Evolutionary conservation across 2,113 vertebrate species (phyloP), one percentile per base, ranked within the genome.

Genomic region (Malurus elegans): DNA sequence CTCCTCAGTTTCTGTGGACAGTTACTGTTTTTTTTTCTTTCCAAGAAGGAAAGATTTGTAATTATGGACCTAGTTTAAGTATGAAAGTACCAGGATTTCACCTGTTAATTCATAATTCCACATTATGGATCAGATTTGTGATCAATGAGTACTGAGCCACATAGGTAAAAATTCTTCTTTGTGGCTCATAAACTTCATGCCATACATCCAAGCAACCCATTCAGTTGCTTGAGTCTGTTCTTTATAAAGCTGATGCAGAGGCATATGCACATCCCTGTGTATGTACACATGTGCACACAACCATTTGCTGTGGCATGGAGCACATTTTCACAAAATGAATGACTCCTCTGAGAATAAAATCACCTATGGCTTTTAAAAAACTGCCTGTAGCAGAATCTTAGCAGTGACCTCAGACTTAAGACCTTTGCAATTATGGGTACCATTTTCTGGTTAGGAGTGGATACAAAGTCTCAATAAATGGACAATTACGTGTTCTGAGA

Each of bases 331-430:
- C 51, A 42, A 45, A 88, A 66, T 40, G 18, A 76, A 86, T 54
- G 40, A 18, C 42, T 88, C 81, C 32, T 79, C 58, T 69, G 78
- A 86, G 92, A 71, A 58, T 71, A 80, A 84, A 95, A 92, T 84
- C 81, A 67, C 61, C 71, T 57, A n/a, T 17, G 36, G 65, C 48
- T 90, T 95, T 94, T 60, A 42, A 71, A 87, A 84, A 90, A 88
- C 69, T 40, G 60, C 29, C 57, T 72, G 65, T 81, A 53, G 25
- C 42, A 69, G 81, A 93, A 94, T 90, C 85, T 79, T 79, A 86
- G 57, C 65, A 61, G 58, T 86, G 86, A 94, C 88, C 83, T 92
- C 66, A 79, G 86, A 40, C 45, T 93, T 91, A 47, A 93, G 95
- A 86, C 40, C 53, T 73, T 81, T 42, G 72, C 86, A 92, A 2